Conservation (phyloP, 2,113 vertebrate genomes). For the Daphoenositta chrysoptera region DNA sequence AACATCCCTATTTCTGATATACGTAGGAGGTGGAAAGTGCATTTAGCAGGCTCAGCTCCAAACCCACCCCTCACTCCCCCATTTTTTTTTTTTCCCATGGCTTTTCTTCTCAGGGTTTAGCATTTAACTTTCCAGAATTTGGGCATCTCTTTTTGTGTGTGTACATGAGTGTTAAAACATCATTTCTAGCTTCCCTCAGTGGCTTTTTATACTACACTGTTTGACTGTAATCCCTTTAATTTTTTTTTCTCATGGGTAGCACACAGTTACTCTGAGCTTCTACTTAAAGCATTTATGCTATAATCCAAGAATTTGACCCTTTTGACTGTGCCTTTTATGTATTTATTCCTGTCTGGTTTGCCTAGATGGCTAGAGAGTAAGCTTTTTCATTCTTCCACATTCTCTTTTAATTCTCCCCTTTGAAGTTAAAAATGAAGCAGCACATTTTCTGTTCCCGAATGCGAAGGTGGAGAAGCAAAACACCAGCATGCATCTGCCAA, state of each 20-base stretch:
- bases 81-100: not conserved
- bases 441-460: not conserved
- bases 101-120: not conserved
- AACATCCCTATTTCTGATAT: not conserved
- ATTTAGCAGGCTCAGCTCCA: not conserved
- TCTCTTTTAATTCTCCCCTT: not conserved
- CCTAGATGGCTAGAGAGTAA: not conserved
- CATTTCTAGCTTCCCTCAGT: not conserved
- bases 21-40: not conserved
- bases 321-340: not conserved
- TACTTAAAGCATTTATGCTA: not conserved
- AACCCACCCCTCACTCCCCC: fast-evolving
- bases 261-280: not conserved
- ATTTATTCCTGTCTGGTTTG: not conserved
- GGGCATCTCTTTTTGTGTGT: not conserved
- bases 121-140: not conserved
- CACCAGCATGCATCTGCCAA: not conserved
- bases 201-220: not conserved
- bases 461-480: not conserved
- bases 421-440: not conserved
- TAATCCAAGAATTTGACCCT: not conserved
- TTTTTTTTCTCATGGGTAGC: not conserved
- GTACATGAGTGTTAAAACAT: not conserved
- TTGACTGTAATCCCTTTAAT: not conserved
- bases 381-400: not conserved